A percentile compares a stretch with the other conserved stretches of the same genome.
Evolutionary conservation across 2,888 invertebrate species (phyloP).

Genomic region (Panopea generosa): DNA sequence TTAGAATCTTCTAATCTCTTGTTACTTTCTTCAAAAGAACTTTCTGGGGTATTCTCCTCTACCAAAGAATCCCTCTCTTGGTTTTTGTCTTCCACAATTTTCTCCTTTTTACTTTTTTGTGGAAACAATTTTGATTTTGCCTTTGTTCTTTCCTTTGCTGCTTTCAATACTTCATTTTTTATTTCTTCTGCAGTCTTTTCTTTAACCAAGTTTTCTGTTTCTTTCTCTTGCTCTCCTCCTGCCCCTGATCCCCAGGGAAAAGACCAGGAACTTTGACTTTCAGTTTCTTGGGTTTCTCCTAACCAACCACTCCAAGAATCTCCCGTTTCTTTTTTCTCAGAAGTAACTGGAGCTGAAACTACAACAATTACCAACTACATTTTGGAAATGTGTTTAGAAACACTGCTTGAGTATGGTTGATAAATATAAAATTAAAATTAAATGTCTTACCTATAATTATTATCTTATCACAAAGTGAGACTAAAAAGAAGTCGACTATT

Average conservation of each 20-base stretch:
- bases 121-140: slow-evolving; percentile 60
- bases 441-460: too few relatives aligned
- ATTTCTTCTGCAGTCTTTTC: slow-evolving; percentile 63
- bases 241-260: slow-evolving; percentile 53
- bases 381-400: too few relatives aligned
- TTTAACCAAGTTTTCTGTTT: slow-evolving; percentile 26
- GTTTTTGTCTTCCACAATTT: background rate
- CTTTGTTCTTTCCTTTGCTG: slow-evolving; percentile 61
- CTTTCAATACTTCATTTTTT: slow-evolving; percentile 59
- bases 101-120: slow-evolving; percentile 24
- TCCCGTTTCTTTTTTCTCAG: slow-evolving; percentile 23
- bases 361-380: too few relatives aligned
- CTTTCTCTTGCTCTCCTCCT: slow-evolving; percentile 24
- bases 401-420: too few relatives aligned
- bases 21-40: background rate
- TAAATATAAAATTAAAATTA: too few relatives aligned
- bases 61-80: background rate
- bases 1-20: too few relatives aligned
- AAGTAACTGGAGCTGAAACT: slow-evolving; percentile 7
- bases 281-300: slow-evolving; percentile 12
- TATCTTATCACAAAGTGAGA: too few relatives aligned
- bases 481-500: too few relatives aligned
- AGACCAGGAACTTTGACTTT: slow-evolving; percentile 42
- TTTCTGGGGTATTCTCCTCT: background rate
- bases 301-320: slow-evolving; percentile 65